Evolutionary conservation across 1,140 invertebrate species (phyloP).

Genomic region (silkworm (Bombyx mori)): ASM3026992v2 NC_085113.1:3617001-3617500

Average conservation of each 20-base stretch:
- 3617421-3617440: too few species aligned
- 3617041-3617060: slow-evolving; percentile 51
- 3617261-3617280: not conserved
- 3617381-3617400: too few species aligned
- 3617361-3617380: too few species aligned
- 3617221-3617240: too few species aligned
- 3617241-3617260: not conserved
- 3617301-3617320: slow-evolving; percentile 1
- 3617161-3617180: too few species aligned
- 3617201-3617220: too few species aligned
- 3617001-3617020: slow-evolving; percentile 81
- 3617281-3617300: not conserved
- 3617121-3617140: slow-evolving; percentile 37
- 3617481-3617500: too few species aligned
- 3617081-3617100: slow-evolving; percentile 68
- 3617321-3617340: not conserved
- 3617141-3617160: not conserved
- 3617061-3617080: slow-evolving; percentile 61
- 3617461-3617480: too few species aligned
- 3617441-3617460: too few species aligned
- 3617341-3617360: too few species aligned
- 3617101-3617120: slow-evolving; percentile 70
- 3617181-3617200: slow-evolving; percentile 1
- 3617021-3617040: slow-evolving; percentile 81
- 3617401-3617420: too few species aligned